These are phyloP conservation scores for Cyclophora punctaria DNA, from an alignment of 2,888 invertebrate genomes.

Conservation along the genomic window DNA sequence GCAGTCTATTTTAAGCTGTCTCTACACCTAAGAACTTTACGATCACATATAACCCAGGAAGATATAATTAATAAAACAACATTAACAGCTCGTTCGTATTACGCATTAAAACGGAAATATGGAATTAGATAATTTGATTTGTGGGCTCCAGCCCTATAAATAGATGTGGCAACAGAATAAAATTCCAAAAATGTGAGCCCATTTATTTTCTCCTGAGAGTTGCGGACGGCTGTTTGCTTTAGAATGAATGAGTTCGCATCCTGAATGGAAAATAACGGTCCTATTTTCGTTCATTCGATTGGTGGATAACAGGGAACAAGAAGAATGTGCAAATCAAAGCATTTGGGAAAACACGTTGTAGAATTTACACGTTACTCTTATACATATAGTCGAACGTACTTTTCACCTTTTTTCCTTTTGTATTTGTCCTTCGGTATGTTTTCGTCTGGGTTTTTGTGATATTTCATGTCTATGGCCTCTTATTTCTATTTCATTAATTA, in stretches of 20 bases:
- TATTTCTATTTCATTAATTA: too few species aligned
- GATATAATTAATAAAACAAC: constrained; percentile 60
- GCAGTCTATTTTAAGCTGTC: constrained; percentile 56
- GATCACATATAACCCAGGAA: constrained; percentile 44
- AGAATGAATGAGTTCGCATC: constrained; percentile 9
- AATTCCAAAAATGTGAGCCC: constrained; percentile 11
- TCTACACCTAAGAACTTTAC: constrained; percentile 19
- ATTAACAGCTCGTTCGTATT: constrained; percentile 56
- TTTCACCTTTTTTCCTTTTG: too few species aligned
- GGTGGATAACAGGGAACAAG: too few species aligned
- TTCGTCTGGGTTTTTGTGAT: too few species aligned
- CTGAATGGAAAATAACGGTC: constrained; percentile 8
- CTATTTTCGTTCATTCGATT: constrained; percentile 4
- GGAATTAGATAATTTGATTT: constrained; percentile 42
- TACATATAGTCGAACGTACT: too few species aligned
- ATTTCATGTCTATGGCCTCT: too few species aligned
- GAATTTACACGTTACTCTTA: too few species aligned
- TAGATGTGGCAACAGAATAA: constrained; percentile 21
- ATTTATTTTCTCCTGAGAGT: constrained; percentile 5
- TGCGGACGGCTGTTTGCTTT: constrained; percentile 6
- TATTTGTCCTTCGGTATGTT: too few species aligned
- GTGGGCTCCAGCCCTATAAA: constrained; percentile 23
- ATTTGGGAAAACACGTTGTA: too few species aligned
- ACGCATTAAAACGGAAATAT: constrained; percentile 47
- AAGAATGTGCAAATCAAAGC: too few species aligned